Evolutionary conservation across 2,113 vertebrate genomes (phyloP), one percentile per base, ranked within the genome.

Genomic region (Prolemur simus): DNA sequence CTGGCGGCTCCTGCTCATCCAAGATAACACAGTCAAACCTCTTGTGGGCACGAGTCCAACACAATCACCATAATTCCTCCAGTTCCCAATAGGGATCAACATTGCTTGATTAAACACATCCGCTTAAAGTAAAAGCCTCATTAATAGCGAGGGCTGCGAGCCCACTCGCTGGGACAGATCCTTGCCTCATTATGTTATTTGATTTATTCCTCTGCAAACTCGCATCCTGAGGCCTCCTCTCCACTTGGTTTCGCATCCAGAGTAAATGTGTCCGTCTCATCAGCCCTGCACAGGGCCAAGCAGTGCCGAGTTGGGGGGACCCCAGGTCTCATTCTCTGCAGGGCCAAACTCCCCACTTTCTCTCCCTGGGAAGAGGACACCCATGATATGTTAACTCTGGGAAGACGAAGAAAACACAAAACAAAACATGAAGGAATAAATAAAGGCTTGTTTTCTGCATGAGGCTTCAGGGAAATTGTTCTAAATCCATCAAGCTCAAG

Each of bases 41-140:
- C 93, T 81, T 97, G 95, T 71, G 96, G 97, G 97, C 97, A 95
- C 69, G 78, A 94, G 91, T 87, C 96, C 98, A 97, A 90, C 60
- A 54, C 94, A 97, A 98, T 98, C 97, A 80, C 89, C 74, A 0
- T 96, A 96, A 98, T 97, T 96, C 95, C 45, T 97, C 96, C 96
- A 95, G 73, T 58, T 98, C 97, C 91, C 95, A 88, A 74, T 84
- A 89, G 82, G 96, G 92, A 97, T 97, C 95, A 97, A 81, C 25
- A 56, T 95, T 85, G 87, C 49, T 95, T 82, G 91, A 89, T 98
- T 97, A 97, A 98, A 97, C 89, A 96, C 54, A 93, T 39, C 37
- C 25, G 34, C 94, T 98, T 96, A 54, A 96, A 97, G 93, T 68
- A 97, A 96, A 94, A 98, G 87, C 95, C 91, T 98, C 95, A 87